Evolutionary conservation across 2,113 vertebrate species (phyloP).

Genomic region (Cathartes aura): DNA sequence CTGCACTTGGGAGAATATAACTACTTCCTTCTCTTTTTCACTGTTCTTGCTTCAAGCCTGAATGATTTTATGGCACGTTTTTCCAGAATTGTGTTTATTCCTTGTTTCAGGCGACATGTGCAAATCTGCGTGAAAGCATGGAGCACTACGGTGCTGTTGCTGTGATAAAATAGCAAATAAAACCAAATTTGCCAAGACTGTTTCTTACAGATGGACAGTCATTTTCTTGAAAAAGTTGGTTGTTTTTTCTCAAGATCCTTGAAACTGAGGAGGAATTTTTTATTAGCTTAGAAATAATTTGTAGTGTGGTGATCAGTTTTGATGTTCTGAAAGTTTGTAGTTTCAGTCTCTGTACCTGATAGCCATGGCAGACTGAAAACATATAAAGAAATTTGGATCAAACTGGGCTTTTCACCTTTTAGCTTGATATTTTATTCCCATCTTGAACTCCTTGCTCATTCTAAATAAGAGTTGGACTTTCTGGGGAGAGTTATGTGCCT

Average conservation of each 20-base stretch:
- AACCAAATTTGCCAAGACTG: neutral
- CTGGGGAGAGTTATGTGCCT: neutral
- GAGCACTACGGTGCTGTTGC: neutral
- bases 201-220: neutral
- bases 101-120: neutral
- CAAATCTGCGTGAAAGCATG: neutral
- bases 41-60: neutral
- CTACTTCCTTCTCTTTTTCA: neutral
- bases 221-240: neutral
- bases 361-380: neutral
- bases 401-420: neutral
- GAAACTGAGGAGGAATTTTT: neutral
- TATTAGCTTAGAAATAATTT: neutral
- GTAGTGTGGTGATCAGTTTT: neutral
- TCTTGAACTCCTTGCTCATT: neutral
- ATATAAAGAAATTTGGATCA: neutral
- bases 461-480: neutral
- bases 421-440: neutral
- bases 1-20: neutral
- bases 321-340: neutral
- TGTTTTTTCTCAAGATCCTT: neutral
- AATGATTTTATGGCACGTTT: neutral
- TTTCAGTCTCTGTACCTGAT: neutral
- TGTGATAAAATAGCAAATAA: neutral
- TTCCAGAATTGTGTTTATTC: neutral